A percentile compares a stretch with the other conserved stretches of the same genome.
Evolutionary conservation across 2,797 vertebrate genomes (phyloP).

Genomic region (Girardinus metallicus): DNA sequence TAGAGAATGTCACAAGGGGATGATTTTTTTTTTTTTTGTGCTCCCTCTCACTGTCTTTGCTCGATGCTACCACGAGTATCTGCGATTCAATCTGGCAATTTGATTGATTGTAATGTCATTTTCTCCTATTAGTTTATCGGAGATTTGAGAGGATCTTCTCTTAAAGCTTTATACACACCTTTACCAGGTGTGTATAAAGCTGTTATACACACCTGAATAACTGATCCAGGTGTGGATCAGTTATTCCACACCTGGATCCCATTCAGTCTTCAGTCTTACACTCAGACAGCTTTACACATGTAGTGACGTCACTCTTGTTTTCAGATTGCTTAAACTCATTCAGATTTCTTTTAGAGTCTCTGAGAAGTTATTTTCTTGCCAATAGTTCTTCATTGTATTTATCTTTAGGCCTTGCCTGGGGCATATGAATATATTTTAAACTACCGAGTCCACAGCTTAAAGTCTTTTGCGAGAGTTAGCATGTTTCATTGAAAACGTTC

Average conservation of each 20-base stretch:
- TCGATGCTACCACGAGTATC: not conserved
- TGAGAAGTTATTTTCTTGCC: not conserved
- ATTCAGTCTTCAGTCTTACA: not conserved
- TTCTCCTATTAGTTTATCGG: not conserved
- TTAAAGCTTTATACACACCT: no score
- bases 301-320: not conserved
- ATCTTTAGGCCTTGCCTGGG: not conserved
- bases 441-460: not conserved
- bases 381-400: not conserved
- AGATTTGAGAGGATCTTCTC: not conserved
- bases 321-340: not conserved
- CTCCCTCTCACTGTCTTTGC: not conserved
- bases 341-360: not conserved
- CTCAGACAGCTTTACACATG: not conserved
- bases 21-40: not conserved
- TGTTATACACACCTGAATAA: no score
- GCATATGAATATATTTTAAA: not conserved
- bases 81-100: not conserved
- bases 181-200: no score
- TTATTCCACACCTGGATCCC: conserved; percentile 1
- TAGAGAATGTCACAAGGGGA: not conserved
- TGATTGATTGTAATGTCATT: not conserved
- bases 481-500: not conserved
- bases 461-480: not conserved
- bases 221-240: no score